Percentiles rank a stretch among this genome's conserved stretches.
phyloP scores from a whole-genome alignment of 2,888 invertebrate genomes.

The Callosobruchus maculatus region DNA sequence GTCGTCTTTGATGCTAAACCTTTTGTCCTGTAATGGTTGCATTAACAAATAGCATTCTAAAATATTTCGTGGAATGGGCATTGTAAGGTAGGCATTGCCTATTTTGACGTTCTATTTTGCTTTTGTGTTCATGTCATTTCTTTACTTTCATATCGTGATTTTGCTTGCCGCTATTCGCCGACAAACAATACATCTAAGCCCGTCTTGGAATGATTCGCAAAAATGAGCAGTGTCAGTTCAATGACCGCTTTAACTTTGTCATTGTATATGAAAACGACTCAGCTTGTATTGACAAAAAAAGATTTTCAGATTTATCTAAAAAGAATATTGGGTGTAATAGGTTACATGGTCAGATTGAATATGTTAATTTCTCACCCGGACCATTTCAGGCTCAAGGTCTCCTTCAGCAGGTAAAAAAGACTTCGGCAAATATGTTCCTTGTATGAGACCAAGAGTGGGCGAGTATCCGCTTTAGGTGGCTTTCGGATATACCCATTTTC shows the following conservation, averaged over 20 bases:
- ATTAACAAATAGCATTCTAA: neutral
- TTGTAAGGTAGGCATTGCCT: neutral
- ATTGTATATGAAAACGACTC: neutral
- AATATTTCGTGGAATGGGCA: neutral
- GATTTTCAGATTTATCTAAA: too few species aligned
- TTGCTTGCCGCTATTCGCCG: too few species aligned
- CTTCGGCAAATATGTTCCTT: neutral
- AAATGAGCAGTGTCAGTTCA: too few species aligned
- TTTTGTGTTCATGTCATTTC: neutral
- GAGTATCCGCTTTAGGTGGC: neutral
- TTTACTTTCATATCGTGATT: too few species aligned
- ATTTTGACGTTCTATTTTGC: neutral
- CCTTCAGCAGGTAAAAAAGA: neutral
- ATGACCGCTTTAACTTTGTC: neutral
- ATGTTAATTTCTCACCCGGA: neutral
- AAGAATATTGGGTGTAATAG: neutral
- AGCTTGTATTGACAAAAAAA: too few species aligned
- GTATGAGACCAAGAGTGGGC: neutral
- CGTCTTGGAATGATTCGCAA: too few species aligned
- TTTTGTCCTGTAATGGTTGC: neutral
- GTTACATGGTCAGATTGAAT: neutral
- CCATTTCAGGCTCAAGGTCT: neutral
- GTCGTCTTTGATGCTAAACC: neutral
- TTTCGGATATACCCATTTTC: too few species aligned
- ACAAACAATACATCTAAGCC: too few species aligned